Conservation (phyloP, 2,888 invertebrate genomes). For the Sphaerophoria rueppellii region DNA sequence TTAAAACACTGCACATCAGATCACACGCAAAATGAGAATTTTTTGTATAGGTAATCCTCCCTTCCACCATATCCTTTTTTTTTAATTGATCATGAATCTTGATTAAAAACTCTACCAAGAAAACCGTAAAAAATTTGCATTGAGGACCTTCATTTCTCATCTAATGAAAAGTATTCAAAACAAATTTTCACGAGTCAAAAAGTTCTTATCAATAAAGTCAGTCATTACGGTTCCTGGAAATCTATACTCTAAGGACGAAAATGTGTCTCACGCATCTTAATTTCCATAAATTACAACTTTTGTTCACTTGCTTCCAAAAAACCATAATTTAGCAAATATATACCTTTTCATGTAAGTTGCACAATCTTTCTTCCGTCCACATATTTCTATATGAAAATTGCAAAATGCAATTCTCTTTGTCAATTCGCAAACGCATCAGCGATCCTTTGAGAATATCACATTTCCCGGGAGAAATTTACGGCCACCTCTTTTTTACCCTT, state of each 20-base stretch:
- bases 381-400: conserved; percentile 44
- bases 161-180: conserved; percentile 3
- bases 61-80: not conserved
- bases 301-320: not conserved
- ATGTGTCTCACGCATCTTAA: not conserved
- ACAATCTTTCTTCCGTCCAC: conserved; percentile 57
- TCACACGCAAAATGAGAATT: no score
- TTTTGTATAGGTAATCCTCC: no score
- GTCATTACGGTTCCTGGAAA: not conserved
- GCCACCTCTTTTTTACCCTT: conserved; percentile 62
- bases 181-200: conserved; percentile 12
- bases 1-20: no score
- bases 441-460: conserved; percentile 54
- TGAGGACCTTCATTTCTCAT: not conserved
- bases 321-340: not conserved
- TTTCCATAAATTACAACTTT: conserved; percentile 13
- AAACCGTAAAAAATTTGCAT: conserved; percentile 30
- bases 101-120: not conserved
- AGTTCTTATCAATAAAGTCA: conserved; percentile 26
- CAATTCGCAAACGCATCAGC: conserved; percentile 39
- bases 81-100: conserved; percentile 16
- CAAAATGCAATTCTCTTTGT: conserved; percentile 50
- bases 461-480: conserved; percentile 56
- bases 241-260: not conserved
- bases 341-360: not conserved